phyloP scores from a whole-genome alignment of 2,888 invertebrate genomes.

The Drosophila meridiana region DNA sequence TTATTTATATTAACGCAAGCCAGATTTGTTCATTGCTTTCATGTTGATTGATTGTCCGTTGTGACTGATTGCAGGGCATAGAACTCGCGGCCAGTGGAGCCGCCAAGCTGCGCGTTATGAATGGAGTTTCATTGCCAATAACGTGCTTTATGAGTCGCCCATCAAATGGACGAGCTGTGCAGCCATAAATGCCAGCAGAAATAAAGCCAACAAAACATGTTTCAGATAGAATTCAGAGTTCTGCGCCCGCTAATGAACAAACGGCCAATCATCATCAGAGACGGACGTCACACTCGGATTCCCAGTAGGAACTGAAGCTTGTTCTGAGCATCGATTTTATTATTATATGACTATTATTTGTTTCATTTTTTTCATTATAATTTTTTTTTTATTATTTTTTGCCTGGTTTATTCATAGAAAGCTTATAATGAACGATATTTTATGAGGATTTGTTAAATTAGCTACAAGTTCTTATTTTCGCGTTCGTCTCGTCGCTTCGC shows the following conservation, averaged over 20 bases:
- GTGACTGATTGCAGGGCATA: constrained; percentile 53
- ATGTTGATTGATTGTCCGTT: constrained; percentile 48
- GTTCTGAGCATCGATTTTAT: constrained; percentile 40
- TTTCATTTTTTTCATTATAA: constrained; percentile 3
- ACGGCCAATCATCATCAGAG: constrained; percentile 37
- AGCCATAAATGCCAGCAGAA: neutral
- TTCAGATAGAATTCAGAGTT: constrained; percentile 34
- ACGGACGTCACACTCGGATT: constrained; percentile 23
- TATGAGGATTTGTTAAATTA: constrained; percentile 40
- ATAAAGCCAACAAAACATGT: constrained; percentile 43
- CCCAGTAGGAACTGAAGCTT: constrained; percentile 26
- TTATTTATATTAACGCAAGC: constrained; percentile 18
- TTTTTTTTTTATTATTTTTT: neutral
- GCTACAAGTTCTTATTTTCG: constrained; percentile 43
- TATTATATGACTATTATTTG: constrained; percentile 9
- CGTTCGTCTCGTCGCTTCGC: constrained; percentile 37
- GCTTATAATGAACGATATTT: constrained; percentile 59
- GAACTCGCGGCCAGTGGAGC: constrained; percentile 28
- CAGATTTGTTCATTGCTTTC: constrained; percentile 34
- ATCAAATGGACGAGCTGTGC: constrained; percentile 19
- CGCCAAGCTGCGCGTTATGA: constrained; percentile 46
- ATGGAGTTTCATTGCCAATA: constrained; percentile 58
- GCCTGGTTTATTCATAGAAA: constrained; percentile 49
- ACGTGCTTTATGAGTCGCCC: constrained; percentile 31
- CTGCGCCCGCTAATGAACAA: constrained; percentile 37